Base-by-base conservation (phyloP, 2,888 invertebrate genomes). In the Linnaemya vulpina region DNA sequence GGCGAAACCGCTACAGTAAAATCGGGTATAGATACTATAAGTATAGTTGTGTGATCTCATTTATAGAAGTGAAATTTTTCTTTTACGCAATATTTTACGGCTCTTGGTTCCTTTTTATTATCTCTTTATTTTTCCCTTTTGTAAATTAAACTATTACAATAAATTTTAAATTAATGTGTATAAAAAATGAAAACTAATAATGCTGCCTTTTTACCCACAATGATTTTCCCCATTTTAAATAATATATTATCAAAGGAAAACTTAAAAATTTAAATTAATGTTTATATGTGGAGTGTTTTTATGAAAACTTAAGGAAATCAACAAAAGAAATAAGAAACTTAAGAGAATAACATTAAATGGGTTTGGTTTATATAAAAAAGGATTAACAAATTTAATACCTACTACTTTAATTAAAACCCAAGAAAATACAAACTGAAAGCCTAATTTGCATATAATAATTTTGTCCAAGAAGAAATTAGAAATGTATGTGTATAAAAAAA, bases 261-360 rank as follows among this genome's bases (percentile, higher is more conserved):
- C 79, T 80, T 80, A 81, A 81, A 71, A 78, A 43, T 67, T 22
- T 67, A 67, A 43, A 10, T 30, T 43, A 35, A 67, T 58, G 46
- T n/a, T 63, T 30, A 20, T 70, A 78, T 43, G 70, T 43, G 51
- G 40, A 53, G 49, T 55, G 25, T 53, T 62, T 68, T 46, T 75
- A 22, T 55, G 67, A 53, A 77, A 85, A 85, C 81, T 82, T 75
- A 85, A 85, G 78, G 85, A 78, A 85, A 85, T 75, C 85, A 85
- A 85, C 85, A 82, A 85, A 85, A 85, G 81, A 82, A 78, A 85
- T 82, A 55, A 84, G 55, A 71, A 80, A 71, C 49, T 62, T 20
- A 83, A 78, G 46, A 53, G 74, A 68, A 68, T 74, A 73, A 38
- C 20, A 55, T 49, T 46, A 35, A 30, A 70, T 68, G 35, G 1